Conservation (phyloP, 2,113 vertebrate genomes). For the Boulengeromyrus knoepffleri region DNA sequence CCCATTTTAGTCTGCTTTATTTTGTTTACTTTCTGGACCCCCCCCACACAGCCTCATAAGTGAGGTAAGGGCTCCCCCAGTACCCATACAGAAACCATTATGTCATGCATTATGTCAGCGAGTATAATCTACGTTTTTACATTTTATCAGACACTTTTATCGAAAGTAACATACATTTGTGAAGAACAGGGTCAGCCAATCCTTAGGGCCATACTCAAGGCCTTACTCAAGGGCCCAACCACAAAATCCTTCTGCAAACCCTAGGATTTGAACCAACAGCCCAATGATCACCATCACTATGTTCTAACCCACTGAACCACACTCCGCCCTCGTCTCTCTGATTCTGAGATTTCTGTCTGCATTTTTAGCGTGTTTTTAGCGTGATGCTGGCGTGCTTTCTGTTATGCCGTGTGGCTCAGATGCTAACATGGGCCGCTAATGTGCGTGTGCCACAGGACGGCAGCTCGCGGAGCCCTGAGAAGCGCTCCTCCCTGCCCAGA, state of each 20-base stretch:
- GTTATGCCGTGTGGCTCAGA: constrained; percentile 22
- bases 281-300: not conserved
- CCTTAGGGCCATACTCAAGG: not conserved
- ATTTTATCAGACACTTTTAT: not conserved
- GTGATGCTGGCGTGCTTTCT: not conserved
- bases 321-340: not conserved
- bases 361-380: not conserved
- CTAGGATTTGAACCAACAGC: not conserved
- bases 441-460: constrained; percentile 70
- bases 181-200: not conserved
- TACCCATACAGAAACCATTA: too few species aligned
- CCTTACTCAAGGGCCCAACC: not conserved
- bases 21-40: constrained; percentile 25
- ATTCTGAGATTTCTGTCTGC: not conserved
- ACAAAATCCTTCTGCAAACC: not conserved
- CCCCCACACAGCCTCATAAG: constrained; percentile 56
- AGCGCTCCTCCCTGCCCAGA: constrained; percentile 80
- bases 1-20: not conserved
- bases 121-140: not conserved
- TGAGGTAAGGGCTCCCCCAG: constrained; percentile 60
- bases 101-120: not conserved
- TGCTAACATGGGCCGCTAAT: constrained; percentile 1
- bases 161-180: not conserved
- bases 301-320: not conserved
- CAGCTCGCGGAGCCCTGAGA: constrained; percentile 79